Base-by-base conservation (phyloP, 1,140 invertebrate species). In the Ganaspis sp. region DNA sequence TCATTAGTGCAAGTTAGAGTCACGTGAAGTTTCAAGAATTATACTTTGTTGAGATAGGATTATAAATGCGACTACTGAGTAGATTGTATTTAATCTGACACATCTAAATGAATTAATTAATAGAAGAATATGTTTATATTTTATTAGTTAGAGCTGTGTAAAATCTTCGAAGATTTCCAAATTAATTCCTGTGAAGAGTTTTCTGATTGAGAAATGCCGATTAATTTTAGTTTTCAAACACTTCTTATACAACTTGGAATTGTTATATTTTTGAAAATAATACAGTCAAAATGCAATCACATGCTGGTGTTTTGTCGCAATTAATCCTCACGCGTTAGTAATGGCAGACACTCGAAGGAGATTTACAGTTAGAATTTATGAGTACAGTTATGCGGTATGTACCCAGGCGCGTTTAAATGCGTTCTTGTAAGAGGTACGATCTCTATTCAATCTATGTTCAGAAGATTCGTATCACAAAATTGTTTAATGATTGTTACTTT, bases 311-410 rank as follows among this genome's bases (percentile, higher is more conserved):
- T 15, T 26, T 49, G 38, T 70, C 72, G 74, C 70, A 73, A 82
- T 82, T 82, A 82, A 72, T 80, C 74, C 72, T 80, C 70, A 75
- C 70, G 72, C 72, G 49, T 75, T 80, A 53, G 76, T n/a, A 80
- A 78, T 23, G 34, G 49, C 74, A 71, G 75, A 76, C 77, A 69
- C 75, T 75, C 11, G 64, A 21, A 71, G 77, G 49, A 79, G 74
- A 79, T 81, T 79, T 81, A 83, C 79, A 81, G 82, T 83, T 83
- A 83, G 38, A 15, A 74, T 74, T 81, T 76, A 75, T 77, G 69
- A 70, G 76, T 78, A 83, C 82, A 81, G 79, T 83, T 83, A 81
- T 79, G 72, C 34, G 74, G 72, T 71, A 72, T 75, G 77, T 75
- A 77, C 69, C n/a, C 74, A 77, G 53, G 40, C 64, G 70, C 71